Evolutionary conservation across 2,888 invertebrate genomes (phyloP).

Genomic region (Zele albiditarsus): DNA sequence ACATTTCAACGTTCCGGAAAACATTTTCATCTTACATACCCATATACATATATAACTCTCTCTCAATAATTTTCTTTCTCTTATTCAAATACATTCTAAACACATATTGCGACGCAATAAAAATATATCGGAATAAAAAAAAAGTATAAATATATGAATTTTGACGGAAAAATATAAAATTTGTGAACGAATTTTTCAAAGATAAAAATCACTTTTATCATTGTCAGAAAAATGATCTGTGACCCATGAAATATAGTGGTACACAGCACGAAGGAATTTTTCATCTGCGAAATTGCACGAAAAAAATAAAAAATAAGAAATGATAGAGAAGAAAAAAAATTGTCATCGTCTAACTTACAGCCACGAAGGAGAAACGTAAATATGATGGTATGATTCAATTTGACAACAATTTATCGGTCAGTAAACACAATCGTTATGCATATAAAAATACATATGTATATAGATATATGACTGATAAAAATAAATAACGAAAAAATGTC

Average conservation of each 20-base stretch:
- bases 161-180: background rate
- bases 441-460: background rate
- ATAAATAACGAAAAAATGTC: conserved; percentile 13
- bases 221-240: background rate
- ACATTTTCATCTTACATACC: conserved; percentile 2
- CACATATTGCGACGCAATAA: background rate
- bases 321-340: conserved; percentile 19
- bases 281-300: conserved; percentile 45
- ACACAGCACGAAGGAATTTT: conserved; percentile 19
- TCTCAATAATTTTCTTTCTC: background rate
- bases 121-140: background rate
- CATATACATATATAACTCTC: background rate
- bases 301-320: conserved; percentile 34
- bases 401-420: background rate
- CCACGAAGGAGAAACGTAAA: conserved; percentile 25
- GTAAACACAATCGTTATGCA: background rate
- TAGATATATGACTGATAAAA: background rate
- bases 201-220: background rate
- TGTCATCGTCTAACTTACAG: background rate
- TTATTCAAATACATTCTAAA: background rate
- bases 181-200: conserved; percentile 1
- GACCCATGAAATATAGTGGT: conserved; percentile 22
- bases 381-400: conserved; percentile 8
- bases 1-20: background rate
- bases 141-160: background rate